Evolutionary conservation across 1,140 invertebrate species (phyloP).

Genomic region (Acromyrmex echinatior): DNA sequence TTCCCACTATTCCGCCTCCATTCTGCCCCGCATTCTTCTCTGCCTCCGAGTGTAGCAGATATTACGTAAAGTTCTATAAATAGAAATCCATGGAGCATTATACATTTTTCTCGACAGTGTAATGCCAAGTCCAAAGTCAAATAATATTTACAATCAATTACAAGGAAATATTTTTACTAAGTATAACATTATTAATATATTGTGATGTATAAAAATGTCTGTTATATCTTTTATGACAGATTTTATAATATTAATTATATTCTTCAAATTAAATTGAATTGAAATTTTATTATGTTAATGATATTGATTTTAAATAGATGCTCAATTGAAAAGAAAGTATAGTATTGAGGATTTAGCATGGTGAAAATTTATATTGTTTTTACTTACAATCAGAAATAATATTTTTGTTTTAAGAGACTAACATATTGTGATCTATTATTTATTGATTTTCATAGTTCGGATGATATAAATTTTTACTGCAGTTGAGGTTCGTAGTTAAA

Average conservation of each 20-base stretch:
- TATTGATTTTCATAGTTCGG: neutral
- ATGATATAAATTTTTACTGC: too few species aligned
- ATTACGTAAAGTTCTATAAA: conserved; percentile 48
- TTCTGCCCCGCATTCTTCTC: conserved; percentile 32
- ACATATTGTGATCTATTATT: too few species aligned
- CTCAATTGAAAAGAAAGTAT: conserved; percentile 2
- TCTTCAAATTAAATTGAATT: neutral
- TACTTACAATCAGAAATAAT: too few species aligned
- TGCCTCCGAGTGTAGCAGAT: conserved; percentile 10
- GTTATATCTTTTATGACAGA: neutral
- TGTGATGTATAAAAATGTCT: neutral
- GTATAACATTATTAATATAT: neutral
- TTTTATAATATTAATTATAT: neutral
- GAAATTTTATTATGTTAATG: neutral
- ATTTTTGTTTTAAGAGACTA: too few species aligned
- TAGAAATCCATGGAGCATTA: conserved; percentile 13
- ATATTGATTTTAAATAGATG: neutral
- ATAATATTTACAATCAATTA: neutral
- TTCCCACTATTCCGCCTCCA: conserved; percentile 41
- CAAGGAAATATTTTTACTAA: neutral
- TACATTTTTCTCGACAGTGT: conserved; percentile 23
- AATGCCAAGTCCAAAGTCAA: neutral
- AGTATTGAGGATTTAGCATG: too few species aligned
- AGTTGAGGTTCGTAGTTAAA: neutral
- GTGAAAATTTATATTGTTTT: too few species aligned